Percentiles rank a stretch among this genome's conserved stretches.
These are phyloP conservation scores for Subanguina moxae DNA, from an alignment of 1,140 invertebrate genomes.

Conservation along the genomic window DNA sequence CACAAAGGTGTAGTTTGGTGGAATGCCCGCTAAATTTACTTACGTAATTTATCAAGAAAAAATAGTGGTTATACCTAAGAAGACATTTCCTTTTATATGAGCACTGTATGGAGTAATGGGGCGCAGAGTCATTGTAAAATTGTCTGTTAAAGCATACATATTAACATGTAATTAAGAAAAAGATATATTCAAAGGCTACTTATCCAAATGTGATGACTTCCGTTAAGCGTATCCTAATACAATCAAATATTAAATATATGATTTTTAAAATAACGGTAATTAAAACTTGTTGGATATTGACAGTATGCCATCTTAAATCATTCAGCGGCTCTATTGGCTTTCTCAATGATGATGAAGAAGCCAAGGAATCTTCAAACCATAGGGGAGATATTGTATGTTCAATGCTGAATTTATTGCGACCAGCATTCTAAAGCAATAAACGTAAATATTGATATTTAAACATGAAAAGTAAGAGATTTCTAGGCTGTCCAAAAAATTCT, in stretches of 20 bases:
- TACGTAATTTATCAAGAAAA: neutral
- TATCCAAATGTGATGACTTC: too few relatives aligned
- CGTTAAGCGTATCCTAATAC: too few relatives aligned
- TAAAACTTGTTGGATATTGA: conserved; percentile 18
- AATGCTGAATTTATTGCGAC: neutral
- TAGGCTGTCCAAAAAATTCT: too few relatives aligned
- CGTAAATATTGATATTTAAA: too few relatives aligned
- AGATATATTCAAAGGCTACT: too few relatives aligned
- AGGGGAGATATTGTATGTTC: neutral
- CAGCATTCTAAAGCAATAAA: neutral
- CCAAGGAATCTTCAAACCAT: neutral
- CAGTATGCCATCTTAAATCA: conserved; percentile 32
- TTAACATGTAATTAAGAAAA: too few relatives aligned
- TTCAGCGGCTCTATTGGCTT: conserved; percentile 14
- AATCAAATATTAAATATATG: too few relatives aligned
- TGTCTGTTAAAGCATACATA: too few relatives aligned
- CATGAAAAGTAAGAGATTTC: too few relatives aligned
- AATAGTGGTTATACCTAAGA: neutral
- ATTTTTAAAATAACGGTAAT: too few relatives aligned
- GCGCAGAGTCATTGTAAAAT: too few relatives aligned
- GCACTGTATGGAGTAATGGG: neutral
- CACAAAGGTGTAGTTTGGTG: neutral
- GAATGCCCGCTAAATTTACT: neutral
- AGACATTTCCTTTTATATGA: neutral
- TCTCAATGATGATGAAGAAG: conserved; percentile 1